These are phyloP conservation scores for Campodea augens DNA, from an alignment of 1,140 invertebrate species.

Conservation along the genomic window DNA sequence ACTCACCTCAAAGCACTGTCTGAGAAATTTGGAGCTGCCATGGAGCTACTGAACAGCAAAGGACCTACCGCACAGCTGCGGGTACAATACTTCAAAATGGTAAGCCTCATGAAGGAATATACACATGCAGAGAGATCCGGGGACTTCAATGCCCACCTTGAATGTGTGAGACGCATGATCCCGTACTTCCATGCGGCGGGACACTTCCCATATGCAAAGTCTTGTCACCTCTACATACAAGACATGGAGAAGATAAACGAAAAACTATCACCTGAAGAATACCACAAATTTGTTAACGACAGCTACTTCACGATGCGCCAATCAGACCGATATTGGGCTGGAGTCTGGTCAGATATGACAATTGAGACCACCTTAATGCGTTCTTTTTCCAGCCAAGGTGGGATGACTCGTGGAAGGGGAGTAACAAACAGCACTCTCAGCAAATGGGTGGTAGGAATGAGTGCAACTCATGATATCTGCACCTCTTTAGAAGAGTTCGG, in stretches of 20 bases:
- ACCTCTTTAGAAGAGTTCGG: neutral
- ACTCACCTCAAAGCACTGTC: neutral
- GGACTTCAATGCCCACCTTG: neutral
- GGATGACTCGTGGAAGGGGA: neutral
- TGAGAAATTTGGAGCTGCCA: neutral
- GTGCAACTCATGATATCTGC: neutral
- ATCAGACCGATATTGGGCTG: constrained; percentile 2
- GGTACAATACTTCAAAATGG: constrained; percentile 13
- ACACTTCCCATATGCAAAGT: constrained; percentile 12
- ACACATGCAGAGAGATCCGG: constrained; percentile 4
- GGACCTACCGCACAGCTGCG: constrained; percentile 8
- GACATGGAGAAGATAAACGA: constrained; percentile 10
- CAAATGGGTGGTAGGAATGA: neutral
- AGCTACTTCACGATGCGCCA: constrained; percentile 2
- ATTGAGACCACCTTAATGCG: constrained; percentile 1
- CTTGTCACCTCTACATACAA: constrained; percentile 11
- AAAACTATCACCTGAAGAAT: constrained; percentile 6
- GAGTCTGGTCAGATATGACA: constrained; percentile 4
- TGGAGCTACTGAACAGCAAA: constrained; percentile 1
- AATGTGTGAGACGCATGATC: neutral
- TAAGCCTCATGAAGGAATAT: constrained; percentile 10
- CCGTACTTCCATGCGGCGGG: constrained; percentile 2
- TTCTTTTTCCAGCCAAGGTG: neutral
- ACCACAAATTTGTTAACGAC: neutral
- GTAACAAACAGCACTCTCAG: neutral